Percentiles rank a stretch among this genome's conserved stretches.
Conservation (phyloP, 2,888 invertebrate species). For the Diogma glabrata region DNA sequence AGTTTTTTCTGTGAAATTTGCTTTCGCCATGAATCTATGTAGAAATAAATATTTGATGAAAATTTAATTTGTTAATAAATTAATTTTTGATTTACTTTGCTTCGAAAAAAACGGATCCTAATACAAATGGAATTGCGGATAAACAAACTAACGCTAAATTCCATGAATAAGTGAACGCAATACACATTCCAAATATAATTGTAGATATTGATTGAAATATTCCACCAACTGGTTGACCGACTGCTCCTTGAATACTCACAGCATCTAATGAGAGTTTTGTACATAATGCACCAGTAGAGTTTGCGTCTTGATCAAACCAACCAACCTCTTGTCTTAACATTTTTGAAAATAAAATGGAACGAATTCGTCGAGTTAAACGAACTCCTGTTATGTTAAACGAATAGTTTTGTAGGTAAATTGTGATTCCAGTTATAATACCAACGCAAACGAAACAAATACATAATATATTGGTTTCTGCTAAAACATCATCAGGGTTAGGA, state of each 20-base stretch:
- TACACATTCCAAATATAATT: conserved; percentile 46
- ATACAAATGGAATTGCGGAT: conserved; percentile 55
- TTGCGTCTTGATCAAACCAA: conserved; percentile 57
- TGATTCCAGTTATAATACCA: conserved; percentile 50
- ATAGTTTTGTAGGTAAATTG: conserved; percentile 59
- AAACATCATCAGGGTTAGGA: conserved; percentile 43
- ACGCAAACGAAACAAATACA: conserved; percentile 52
- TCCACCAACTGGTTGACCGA: conserved; percentile 56
- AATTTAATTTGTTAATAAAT: background rate
- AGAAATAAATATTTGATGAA: background rate
- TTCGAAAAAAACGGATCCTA: conserved; percentile 55
- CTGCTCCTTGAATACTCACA: conserved; percentile 61
- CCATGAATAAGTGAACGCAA: conserved; percentile 57
- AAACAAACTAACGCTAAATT: conserved; percentile 57
- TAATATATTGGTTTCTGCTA: conserved; percentile 45
- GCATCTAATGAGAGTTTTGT: conserved; percentile 60
- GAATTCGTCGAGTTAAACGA: conserved; percentile 53
- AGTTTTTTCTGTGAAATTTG: conserved; percentile 46
- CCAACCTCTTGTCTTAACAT: conserved; percentile 63
- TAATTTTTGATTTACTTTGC: conserved; percentile 37
- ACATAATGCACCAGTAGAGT: conserved; percentile 58
- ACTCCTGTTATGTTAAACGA: conserved; percentile 69
- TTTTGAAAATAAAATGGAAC: conserved; percentile 42
- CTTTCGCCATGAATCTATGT: conserved; percentile 44
- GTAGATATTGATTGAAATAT: conserved; percentile 57